Evolutionary conservation across 2,888 invertebrate species (phyloP).

Genomic region (Drosophila maculinotata): DNA sequence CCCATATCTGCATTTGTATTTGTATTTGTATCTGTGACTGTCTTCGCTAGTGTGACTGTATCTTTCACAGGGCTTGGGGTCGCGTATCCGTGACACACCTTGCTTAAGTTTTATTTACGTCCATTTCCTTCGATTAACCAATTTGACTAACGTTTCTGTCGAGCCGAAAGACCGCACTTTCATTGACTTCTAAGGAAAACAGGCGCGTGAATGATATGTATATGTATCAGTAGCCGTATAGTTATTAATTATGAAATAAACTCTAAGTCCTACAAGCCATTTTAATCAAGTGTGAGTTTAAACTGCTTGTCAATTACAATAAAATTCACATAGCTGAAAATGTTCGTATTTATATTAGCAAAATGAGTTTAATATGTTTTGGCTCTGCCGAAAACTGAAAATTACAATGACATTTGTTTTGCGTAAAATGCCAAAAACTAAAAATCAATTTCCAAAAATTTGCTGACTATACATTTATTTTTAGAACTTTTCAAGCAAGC

Average conservation of each 20-base stretch:
- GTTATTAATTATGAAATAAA: too few relatives aligned
- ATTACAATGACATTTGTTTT: background rate
- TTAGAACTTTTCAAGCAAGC: slow-evolving; percentile 10
- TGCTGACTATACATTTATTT: slow-evolving; percentile 1
- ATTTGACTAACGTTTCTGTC: slow-evolving; percentile 60
- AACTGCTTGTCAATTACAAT: too few relatives aligned
- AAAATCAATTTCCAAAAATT: too few relatives aligned
- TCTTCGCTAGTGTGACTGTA: slow-evolving; percentile 18
- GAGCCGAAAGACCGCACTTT: background rate
- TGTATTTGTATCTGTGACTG: slow-evolving; percentile 12
- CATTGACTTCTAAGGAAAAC: background rate
- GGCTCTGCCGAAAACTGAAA: too few relatives aligned
- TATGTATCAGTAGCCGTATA: too few relatives aligned
- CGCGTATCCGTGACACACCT: slow-evolving; percentile 65
- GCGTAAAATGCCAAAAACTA: too few relatives aligned
- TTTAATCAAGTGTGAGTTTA: too few relatives aligned
- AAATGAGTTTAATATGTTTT: too few relatives aligned
- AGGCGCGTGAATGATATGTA: slow-evolving; percentile 1
- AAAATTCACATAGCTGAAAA: too few relatives aligned
- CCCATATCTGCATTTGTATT: slow-evolving; percentile 8
- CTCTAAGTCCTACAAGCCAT: too few relatives aligned
- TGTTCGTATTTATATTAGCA: too few relatives aligned
- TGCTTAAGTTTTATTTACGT: slow-evolving; percentile 53
- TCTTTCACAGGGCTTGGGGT: slow-evolving; percentile 9
- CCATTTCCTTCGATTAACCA: slow-evolving; percentile 70